A percentile compares a stretch with the other conserved stretches of the same genome.
These are phyloP conservation scores for Drosophila phalerata DNA, from an alignment of 2,888 invertebrate genomes.

Conservation along the genomic window DNA sequence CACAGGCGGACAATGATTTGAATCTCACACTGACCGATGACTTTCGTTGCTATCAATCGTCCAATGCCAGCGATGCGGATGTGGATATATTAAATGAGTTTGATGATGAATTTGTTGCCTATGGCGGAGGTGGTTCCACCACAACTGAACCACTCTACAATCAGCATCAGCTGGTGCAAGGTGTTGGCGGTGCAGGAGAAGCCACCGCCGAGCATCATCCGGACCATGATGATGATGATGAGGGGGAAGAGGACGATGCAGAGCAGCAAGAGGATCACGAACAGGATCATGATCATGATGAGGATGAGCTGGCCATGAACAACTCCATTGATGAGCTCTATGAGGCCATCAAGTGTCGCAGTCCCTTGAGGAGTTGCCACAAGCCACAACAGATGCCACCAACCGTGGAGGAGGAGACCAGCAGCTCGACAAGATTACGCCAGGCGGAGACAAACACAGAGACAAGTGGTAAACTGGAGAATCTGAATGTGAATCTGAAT, in stretches of 20 bases:
- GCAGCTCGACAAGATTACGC: slow-evolving; percentile 34
- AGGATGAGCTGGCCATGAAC: slow-evolving; percentile 75
- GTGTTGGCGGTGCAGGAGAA: slow-evolving; percentile 64
- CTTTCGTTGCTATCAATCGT: slow-evolving; percentile 84
- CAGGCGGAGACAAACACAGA: slow-evolving; percentile 31
- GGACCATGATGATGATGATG: slow-evolving; percentile 22
- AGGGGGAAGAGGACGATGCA: background rate
- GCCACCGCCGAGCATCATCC: slow-evolving; percentile 47
- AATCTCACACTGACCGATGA: slow-evolving; percentile 86
- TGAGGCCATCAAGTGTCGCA: slow-evolving; percentile 87
- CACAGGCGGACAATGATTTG: slow-evolving; percentile 87
- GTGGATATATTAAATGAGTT: slow-evolving; percentile 83
- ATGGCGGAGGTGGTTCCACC: slow-evolving; percentile 25
- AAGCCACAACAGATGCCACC: slow-evolving; percentile 35
- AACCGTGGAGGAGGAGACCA: slow-evolving; percentile 1
- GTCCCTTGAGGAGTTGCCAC: slow-evolving; percentile 51
- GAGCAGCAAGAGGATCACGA: slow-evolving; percentile 10
- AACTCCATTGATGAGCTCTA: slow-evolving; percentile 89
- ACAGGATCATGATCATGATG: slow-evolving; percentile 45
- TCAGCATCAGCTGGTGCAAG: slow-evolving; percentile 43
- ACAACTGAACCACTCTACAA: slow-evolving; percentile 23
- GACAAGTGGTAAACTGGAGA: background rate
- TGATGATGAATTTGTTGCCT: slow-evolving; percentile 81
- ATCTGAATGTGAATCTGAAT: background rate
- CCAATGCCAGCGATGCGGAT: slow-evolving; percentile 84